Base-by-base conservation (phyloP, 2,113 vertebrate species). In the Orthonyx spaldingii region DNA sequence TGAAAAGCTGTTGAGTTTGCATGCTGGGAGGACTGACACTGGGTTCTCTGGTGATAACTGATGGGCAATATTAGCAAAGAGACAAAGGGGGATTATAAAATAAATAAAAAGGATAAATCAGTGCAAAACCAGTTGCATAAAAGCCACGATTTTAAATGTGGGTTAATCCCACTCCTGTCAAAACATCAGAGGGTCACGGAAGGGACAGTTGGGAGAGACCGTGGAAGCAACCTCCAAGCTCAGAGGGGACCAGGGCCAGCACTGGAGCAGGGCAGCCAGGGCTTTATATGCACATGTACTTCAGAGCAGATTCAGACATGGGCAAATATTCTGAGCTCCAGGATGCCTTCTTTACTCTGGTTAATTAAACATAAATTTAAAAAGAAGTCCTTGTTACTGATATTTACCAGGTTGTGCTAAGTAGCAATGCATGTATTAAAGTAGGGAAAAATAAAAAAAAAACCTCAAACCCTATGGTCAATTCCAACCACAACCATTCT, bases 401-500 rank as follows among this genome's bases (percentile, higher is more conserved):
- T 11, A 12, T 59, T 35, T 49, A 20, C 3, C 8, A 63, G 8
- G 1, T 16, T 86, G 11, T 60, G 16, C 3, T 53, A 74, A 57
- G 11, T 24, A 63, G 15, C 9, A 44, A 32, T 4, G 14, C 0
- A 7, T 7, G 23, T 39, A n/a, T 41, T 42, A 33, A 77, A 46
- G 13, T 1, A 4, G 15, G 6, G 6, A 9, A 11, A n/a, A n/a
- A 37, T 12, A 35, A 21, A 27, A 16, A 9, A 4, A 4, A 33
- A 23, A 10, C 41, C 41, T 42, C 41, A 7, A 16, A 1, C 7
- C 7, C 10, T 47, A 0, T 22, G 11, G 15, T 69, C 26, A 16
- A 5, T 55, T 61, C 32, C 18, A 77, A 49, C 13, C 3, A 21
- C 18, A 35, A 68, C 6, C 9, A 41, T 49, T 55, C 11, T 23